Conservation (phyloP, 2,113 vertebrate species). For the Crotalus helleri region DNA sequence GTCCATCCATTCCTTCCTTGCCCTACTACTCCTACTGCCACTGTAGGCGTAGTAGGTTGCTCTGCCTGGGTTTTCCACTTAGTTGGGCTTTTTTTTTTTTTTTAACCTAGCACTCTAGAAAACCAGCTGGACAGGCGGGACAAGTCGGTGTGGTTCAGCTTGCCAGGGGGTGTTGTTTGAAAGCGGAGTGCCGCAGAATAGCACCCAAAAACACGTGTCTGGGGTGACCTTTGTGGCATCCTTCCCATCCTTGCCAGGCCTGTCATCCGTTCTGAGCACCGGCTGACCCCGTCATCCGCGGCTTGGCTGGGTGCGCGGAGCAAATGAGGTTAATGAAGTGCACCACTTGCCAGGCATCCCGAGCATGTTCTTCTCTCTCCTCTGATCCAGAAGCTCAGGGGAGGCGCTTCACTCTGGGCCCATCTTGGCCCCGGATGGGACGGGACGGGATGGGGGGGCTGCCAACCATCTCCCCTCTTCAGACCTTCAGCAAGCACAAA, state of each 20-base stretch:
- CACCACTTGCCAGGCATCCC: background rate
- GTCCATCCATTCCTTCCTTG: too few relatives aligned
- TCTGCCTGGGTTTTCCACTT: background rate
- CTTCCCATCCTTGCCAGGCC: background rate
- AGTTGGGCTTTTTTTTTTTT: background rate
- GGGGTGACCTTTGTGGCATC: background rate
- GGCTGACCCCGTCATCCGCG: background rate
- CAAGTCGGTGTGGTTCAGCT: background rate
- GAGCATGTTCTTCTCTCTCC: background rate
- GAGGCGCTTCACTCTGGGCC: background rate
- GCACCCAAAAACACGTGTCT: background rate
- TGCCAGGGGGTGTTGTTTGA: background rate
- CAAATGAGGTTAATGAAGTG: conserved; percentile 14
- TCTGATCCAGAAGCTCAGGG: background rate
- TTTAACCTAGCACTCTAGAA: background rate
- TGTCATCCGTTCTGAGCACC: background rate
- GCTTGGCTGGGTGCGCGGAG: background rate
- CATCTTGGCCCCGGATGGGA: too few relatives aligned
- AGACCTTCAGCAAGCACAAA: too few relatives aligned
- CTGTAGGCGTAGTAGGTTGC: background rate
- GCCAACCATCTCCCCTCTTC: too few relatives aligned
- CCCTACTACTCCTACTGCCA: too few relatives aligned
- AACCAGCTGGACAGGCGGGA: background rate
- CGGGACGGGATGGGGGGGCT: background rate
- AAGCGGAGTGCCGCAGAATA: background rate